These are phyloP conservation scores for Anodontia alba DNA, from an alignment of 2,888 invertebrate species.

Conservation along the genomic window DNA sequence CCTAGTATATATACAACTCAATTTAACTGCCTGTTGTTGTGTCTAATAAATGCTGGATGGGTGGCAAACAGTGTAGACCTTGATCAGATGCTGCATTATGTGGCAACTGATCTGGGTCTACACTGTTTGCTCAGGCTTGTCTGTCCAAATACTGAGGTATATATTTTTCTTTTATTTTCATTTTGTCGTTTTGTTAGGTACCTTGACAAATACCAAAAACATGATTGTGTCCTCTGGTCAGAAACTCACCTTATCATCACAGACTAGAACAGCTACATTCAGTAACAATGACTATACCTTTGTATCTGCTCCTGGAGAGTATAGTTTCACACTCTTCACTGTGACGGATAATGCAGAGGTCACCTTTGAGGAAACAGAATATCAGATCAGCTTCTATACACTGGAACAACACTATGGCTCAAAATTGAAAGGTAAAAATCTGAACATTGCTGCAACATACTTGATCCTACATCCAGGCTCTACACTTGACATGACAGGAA, in stretches of 20 bases:
- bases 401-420: slow-evolving; percentile 72
- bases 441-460: slow-evolving; percentile 66
- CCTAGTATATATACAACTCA: no score
- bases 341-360: slow-evolving; percentile 69
- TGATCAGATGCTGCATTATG: no score
- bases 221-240: slow-evolving; percentile 71
- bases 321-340: slow-evolving; percentile 70
- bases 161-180: no score
- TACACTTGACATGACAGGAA: slow-evolving; percentile 62
- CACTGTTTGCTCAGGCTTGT: no score
- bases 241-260: slow-evolving; percentile 62
- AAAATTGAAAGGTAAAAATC: slow-evolving; percentile 56
- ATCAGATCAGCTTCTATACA: slow-evolving; percentile 57
- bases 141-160: no score
- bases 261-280: slow-evolving; percentile 66
- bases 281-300: slow-evolving; percentile 55
- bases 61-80: no score
- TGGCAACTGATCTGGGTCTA: no score
- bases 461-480: slow-evolving; percentile 71
- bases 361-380: slow-evolving; percentile 60
- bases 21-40: no score
- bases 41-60: no score
- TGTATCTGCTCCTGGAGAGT: slow-evolving; percentile 64
- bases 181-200: no score
- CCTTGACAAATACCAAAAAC: slow-evolving; percentile 67